Percentiles rank a stretch among this genome's conserved stretches.
Conservation (phyloP, 1,140 invertebrate species). For the Megalopta genalis region DNA sequence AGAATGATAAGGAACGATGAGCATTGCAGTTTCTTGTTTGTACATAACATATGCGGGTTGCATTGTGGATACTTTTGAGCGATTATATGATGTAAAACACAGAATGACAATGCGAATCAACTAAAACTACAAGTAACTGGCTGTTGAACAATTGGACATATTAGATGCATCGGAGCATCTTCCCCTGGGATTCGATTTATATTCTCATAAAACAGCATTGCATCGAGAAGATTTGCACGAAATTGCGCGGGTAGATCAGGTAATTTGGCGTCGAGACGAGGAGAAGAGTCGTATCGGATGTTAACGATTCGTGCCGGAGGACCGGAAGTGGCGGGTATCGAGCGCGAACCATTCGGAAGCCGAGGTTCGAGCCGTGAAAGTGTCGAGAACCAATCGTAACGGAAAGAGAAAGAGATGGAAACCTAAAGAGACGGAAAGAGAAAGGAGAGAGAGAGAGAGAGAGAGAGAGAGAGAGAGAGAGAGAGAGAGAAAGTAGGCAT, state of each 20-base stretch:
- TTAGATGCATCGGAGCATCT: not conserved
- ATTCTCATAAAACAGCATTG: not conserved
- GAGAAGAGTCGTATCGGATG: constrained; percentile 14
- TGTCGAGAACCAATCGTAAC: constrained; percentile 1
- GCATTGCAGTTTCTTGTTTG: too few species aligned
- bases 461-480: not conserved
- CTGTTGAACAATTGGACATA: too few species aligned
- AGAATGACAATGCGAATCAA: too few species aligned
- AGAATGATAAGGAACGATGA: too few species aligned
- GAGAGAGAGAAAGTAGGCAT: not conserved
- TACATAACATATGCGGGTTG: too few species aligned
- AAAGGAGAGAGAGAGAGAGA: not conserved
- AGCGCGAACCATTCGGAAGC: not conserved
- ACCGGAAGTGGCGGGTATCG: not conserved
- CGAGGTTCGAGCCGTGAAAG: constrained; percentile 10
- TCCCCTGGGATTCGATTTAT: not conserved
- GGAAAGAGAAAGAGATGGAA: not conserved
- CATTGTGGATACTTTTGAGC: too few species aligned
- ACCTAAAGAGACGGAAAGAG: too few species aligned
- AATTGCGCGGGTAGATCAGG: not conserved
- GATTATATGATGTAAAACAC: too few species aligned
- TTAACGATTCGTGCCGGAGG: constrained; percentile 17
- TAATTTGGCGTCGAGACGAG: constrained; percentile 13
- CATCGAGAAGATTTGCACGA: not conserved
- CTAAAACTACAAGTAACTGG: too few species aligned